These are phyloP conservation scores for Eristalinus aeneus DNA, from an alignment of 2,888 invertebrate species.

Conservation along the genomic window DNA sequence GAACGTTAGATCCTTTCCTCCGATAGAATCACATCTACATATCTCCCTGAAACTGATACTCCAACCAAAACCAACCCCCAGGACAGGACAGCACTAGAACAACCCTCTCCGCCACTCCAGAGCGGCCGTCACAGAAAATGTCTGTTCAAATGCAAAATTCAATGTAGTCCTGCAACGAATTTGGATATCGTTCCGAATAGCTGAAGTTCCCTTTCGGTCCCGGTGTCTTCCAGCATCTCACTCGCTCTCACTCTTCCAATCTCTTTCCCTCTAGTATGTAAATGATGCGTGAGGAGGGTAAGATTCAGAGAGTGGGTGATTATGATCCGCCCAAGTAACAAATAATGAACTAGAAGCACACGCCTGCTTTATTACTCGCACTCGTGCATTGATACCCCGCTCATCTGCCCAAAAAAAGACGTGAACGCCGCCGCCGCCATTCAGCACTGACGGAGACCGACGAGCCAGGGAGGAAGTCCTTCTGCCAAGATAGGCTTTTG, in stretches of 20 bases:
- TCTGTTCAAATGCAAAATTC: conserved; percentile 62
- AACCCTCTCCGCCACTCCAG: not conserved
- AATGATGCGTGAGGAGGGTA: conserved; percentile 48
- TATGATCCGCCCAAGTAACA: conserved; percentile 69
- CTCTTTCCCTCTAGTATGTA: conserved; percentile 38
- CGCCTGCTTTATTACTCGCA: conserved; percentile 78
- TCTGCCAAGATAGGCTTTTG: conserved; percentile 54
- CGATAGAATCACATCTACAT: conserved; percentile 60
- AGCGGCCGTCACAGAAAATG: conserved; percentile 12
- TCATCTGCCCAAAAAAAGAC: not conserved
- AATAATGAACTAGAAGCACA: conserved; percentile 78
- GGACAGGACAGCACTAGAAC: not conserved
- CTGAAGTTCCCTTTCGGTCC: conserved; percentile 18
- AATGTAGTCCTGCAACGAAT: conserved; percentile 46
- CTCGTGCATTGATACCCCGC: conserved; percentile 68
- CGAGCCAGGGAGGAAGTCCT: conserved; percentile 50
- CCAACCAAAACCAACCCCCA: conserved; percentile 30
- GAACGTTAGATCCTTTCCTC: conserved; percentile 57
- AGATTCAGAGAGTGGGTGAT: conserved; percentile 61
- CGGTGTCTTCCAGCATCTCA: not conserved
- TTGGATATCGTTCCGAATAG: not conserved
- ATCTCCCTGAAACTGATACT: conserved; percentile 53
- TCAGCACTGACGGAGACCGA: not conserved
- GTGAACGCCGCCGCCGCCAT: not conserved
- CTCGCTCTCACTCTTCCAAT: not conserved